phyloP scores from a whole-genome alignment of 2,113 vertebrate genomes.

The Dasyurus viverrinus region DNA sequence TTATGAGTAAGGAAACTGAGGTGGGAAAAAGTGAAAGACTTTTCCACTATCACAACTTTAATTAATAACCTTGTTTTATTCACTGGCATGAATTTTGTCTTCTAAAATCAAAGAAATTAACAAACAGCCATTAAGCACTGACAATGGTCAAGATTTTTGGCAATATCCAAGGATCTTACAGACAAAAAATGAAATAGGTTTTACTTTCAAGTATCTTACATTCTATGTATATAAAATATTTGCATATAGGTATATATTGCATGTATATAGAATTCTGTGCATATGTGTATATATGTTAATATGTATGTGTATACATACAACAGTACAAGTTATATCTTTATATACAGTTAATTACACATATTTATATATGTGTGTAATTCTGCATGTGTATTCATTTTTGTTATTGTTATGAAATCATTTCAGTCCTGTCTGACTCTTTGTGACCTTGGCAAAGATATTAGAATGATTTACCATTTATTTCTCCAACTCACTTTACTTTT shows the following conservation, averaged over 20 bases:
- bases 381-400: no score
- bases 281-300: no score
- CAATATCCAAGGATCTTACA: neutral
- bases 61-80: neutral
- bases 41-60: neutral
- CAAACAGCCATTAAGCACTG: neutral
- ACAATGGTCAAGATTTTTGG: neutral
- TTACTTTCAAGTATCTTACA: neutral
- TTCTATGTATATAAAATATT: neutral
- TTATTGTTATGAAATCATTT: neutral
- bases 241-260: no score
- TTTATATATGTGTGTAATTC: neutral
- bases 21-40: neutral
- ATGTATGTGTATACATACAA: neutral
- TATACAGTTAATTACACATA: neutral
- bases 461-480: neutral
- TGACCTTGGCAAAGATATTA: neutral
- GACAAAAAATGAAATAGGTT: neutral
- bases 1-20: neutral
- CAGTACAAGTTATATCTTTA: neutral
- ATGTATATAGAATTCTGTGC: no score
- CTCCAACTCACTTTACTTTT: neutral
- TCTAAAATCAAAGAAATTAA: neutral
- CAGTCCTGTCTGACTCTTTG: neutral
- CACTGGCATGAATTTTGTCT: neutral